Base-by-base conservation (phyloP, 2,888 invertebrate species). In the Patella ulyssiponensis region DNA sequence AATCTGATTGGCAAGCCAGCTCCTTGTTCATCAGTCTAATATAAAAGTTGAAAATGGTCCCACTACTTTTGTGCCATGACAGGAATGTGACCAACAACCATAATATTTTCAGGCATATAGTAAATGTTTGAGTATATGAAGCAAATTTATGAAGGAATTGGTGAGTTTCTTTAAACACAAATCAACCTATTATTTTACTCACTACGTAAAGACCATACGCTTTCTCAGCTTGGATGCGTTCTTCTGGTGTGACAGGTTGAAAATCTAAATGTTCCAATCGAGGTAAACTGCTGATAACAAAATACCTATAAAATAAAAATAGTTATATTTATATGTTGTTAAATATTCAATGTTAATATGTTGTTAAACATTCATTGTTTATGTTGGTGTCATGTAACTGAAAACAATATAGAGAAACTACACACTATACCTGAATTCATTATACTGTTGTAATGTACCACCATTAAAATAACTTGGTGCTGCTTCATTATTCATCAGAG, bases 401-500 rank as follows among this genome's bases (percentile, higher is more conserved):
- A 44, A 44, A 44, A 44, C 44, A 7, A 44, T 44, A 44, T 44
- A 9, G 9, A 44, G 44, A 44, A 44, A 44, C 44, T 44, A 1
- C 44, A 9, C 44, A 44, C 9, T 82, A 88, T 90, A 95, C 95
- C 96, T 94, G 91, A 96, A 96, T 85, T 95, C 95, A 17, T 95
- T 91, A 88, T 95, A 95, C 88, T 96, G 95, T 84, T 95, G 94
- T 86, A 94, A 95, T 20, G 94, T 94, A 69, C 95, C 95, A n/a
- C 95, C 95, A 84, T 95, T 95, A 77, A 95, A 93, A 87, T 94
- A 95, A 83, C 95, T 95, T 0, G 96, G 96, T 0, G 95, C 95
- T 0, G 95, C 96, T 0, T 94, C 94, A 91, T 97, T 97, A 27
- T 96, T 96, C 96, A 97, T 96, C 78, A 96, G 93, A 20, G 96